Percentiles rank a stretch among this genome's conserved stretches.
Conservation (phyloP, 2,888 invertebrate genomes). For the Lutraria lutraria region DNA sequence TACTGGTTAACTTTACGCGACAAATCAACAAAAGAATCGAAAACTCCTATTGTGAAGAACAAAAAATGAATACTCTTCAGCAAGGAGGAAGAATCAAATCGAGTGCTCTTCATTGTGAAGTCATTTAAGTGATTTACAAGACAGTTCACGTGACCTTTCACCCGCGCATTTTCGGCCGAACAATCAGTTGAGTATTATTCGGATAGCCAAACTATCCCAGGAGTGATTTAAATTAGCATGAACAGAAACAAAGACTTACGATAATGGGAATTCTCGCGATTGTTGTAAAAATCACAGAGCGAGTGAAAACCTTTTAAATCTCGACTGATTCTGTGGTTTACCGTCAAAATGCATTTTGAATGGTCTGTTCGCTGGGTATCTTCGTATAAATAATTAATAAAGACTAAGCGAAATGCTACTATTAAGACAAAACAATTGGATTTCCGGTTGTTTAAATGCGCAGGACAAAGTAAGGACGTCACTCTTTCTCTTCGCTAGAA, state of each 20-base stretch:
- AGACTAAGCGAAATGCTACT: slow-evolving; percentile 13
- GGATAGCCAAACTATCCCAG: slow-evolving; percentile 26
- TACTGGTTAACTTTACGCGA: slow-evolving; percentile 5
- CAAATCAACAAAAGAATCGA: background rate
- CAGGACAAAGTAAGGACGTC: slow-evolving; percentile 1
- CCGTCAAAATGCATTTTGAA: slow-evolving; percentile 37
- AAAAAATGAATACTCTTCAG: background rate
- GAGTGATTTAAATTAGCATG: slow-evolving; percentile 53
- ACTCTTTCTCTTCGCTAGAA: background rate
- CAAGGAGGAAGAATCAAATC: background rate
- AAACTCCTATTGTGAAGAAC: background rate
- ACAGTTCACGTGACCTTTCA: slow-evolving; percentile 10
- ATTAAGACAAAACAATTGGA: slow-evolving; percentile 34
- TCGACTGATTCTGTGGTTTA: slow-evolving; percentile 1
- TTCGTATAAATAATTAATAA: slow-evolving; percentile 31
- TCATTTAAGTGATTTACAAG: background rate
- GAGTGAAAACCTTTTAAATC: slow-evolving; percentile 47
- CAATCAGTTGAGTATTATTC: slow-evolving; percentile 21
- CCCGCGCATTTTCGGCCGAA: background rate
- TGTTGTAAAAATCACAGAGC: slow-evolving; percentile 46
- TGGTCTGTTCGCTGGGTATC: slow-evolving; percentile 6
- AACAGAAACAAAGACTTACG: slow-evolving; percentile 51
- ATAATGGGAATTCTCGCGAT: slow-evolving; percentile 47
- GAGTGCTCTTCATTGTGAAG: slow-evolving; percentile 8
- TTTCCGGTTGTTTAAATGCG: slow-evolving; percentile 30